Conservation (phyloP, 2,113 vertebrate genomes). For the Python bivittatus region DNA sequence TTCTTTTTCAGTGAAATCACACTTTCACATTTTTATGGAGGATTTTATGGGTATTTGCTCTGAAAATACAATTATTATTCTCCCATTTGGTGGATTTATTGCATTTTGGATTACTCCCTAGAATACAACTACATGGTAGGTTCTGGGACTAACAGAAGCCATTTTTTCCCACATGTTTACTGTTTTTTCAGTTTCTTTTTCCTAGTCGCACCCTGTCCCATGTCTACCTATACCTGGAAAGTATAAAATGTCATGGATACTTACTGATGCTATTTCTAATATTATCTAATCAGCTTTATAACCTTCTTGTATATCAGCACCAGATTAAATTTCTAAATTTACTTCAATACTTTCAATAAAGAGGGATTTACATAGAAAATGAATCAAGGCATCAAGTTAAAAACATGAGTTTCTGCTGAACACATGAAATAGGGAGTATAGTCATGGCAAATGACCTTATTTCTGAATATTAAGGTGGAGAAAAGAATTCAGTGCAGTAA, state of each 20-base stretch:
- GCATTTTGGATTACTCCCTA: neutral
- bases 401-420: neutral
- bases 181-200: neutral
- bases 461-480: neutral
- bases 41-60: neutral
- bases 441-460: neutral
- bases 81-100: neutral
- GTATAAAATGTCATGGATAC: neutral
- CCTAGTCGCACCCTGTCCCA: neutral
- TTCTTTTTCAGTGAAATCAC: neutral
- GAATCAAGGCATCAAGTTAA: neutral
- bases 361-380: no score
- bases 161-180: neutral
- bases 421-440: neutral
- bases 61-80: neutral
- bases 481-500: neutral
- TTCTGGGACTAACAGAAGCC: neutral
- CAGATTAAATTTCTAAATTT: neutral
- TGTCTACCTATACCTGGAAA: neutral
- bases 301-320: neutral
- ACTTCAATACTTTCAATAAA: neutral
- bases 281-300: neutral
- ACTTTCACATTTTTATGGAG: neutral
- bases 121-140: neutral
- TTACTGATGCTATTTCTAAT: neutral